Conservation (phyloP, 2,888 invertebrate genomes). For the Cacoxenus indagator region DNA sequence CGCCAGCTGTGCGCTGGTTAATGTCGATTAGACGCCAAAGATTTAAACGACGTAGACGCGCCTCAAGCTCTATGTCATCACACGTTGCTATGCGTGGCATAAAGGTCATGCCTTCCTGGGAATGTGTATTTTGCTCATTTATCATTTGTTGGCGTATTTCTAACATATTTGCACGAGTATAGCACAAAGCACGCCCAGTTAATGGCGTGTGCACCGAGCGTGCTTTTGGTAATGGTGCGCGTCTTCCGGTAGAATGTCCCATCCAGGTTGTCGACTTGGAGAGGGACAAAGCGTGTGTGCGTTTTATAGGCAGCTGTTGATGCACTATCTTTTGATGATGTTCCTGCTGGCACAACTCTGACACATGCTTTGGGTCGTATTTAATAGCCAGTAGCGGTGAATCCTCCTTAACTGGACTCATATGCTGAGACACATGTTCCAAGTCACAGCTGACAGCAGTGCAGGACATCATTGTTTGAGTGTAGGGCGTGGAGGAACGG, state of each 20-base stretch:
- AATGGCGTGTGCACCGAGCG: conserved; percentile 32
- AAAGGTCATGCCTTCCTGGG: conserved; percentile 40
- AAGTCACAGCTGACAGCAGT: conserved; percentile 59
- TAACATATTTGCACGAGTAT: conserved; percentile 53
- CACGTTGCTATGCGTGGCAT: conserved; percentile 61
- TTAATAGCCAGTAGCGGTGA: not conserved
- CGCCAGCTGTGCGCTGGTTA: conserved; percentile 19
- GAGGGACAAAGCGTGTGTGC: conserved; percentile 16
- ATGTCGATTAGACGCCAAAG: conserved; percentile 47
- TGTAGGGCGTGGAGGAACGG: conserved; percentile 66
- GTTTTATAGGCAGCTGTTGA: conserved; percentile 8
- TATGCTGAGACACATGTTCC: conserved; percentile 46
- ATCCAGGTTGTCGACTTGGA: conserved; percentile 26
- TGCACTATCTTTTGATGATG: not conserved
- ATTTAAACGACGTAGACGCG: conserved; percentile 55
- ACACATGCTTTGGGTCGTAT: not conserved
- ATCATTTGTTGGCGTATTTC: conserved; percentile 60
- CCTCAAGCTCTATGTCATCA: conserved; percentile 63
- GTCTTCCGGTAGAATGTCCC: not conserved
- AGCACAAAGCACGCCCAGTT: conserved; percentile 37
- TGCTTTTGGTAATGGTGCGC: conserved; percentile 7
- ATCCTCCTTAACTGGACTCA: conserved; percentile 51
- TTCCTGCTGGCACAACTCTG: not conserved
- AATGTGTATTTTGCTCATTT: conserved; percentile 40
- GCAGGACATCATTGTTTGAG: conserved; percentile 55